Evolutionary conservation across 2,888 invertebrate genomes (phyloP), one percentile per base, ranked within the genome.

Genomic region (Marronus borbonicus): DNA sequence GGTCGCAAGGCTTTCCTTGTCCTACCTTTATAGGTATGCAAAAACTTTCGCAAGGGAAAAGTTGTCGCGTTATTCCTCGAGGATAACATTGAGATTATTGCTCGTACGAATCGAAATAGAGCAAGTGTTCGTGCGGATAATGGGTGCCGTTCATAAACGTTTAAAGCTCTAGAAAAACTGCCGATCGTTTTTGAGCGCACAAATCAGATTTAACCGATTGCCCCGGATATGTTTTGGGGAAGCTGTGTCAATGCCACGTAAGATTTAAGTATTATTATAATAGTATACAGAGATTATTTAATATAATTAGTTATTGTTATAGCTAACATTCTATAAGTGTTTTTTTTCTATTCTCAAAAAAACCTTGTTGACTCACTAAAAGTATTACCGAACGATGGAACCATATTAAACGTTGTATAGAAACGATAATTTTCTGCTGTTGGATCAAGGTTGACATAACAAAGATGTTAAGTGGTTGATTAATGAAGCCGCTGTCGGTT

Each of bases 141-240:
- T 36, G 64, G 17, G 14, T 39, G 36, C 36, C 39, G 39, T 65
- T 39, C 39, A 14, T 39, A 65, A 39, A 10, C 36, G 39, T 39
- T 64, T 64, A 64, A 36, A 31, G 36, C 64, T 12, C 4, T 12
- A 31, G n/a, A 31, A 39, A 65, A 65, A 65, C n/a, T 31, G 7
- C 31, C 64, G 31, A 1, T 65, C 2, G 64, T 31, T 17, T n/a
- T 65, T n/a, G 14, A 31, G 8, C 14, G 2, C n/a, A 17, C 64
- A 65, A 65, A 65, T 65, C 36, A 65, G 28, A 65, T 65, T 36
- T 31, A 65, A 65, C 14, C 65, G 65, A n/a, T 17, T 65, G 17
- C 39, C 10, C n/a, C 3, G 3, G 14, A n/a, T 7, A n/a, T 65
- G 31, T 8, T n/a, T 20, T 20, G 8, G 31, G 5, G 28, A 36